These are phyloP conservation scores for Clusia tigrina DNA, from an alignment of 2,888 invertebrate genomes.

Conservation along the genomic window DNA sequence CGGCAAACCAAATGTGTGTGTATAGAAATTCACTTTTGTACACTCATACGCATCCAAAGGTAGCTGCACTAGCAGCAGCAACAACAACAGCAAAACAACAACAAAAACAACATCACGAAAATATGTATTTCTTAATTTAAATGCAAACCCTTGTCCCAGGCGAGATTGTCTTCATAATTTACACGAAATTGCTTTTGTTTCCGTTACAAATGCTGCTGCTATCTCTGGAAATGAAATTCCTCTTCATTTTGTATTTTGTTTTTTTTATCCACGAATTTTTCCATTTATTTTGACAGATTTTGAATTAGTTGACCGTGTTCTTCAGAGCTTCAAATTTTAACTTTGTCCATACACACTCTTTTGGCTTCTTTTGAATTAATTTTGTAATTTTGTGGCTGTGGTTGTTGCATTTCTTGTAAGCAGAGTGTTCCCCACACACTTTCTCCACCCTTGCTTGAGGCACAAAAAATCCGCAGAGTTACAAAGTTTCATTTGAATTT, in stretches of 20 bases:
- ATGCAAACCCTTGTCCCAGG: constrained; percentile 45
- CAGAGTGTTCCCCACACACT: not conserved
- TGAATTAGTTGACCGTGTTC: not conserved
- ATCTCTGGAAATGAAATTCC: constrained; percentile 18
- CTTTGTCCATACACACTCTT: not conserved
- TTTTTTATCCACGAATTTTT: constrained; percentile 56
- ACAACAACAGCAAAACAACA: too few species aligned
- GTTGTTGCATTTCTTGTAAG: not conserved
- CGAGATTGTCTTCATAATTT: constrained; percentile 19
- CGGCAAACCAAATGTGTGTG: not conserved
- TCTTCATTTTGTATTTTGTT: constrained; percentile 50
- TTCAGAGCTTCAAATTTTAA: not conserved
- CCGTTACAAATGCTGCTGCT: constrained; percentile 49
- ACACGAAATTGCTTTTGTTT: constrained; percentile 44
- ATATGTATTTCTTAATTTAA: constrained; percentile 58
- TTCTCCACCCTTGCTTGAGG: not conserved
- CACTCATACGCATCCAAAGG: not conserved
- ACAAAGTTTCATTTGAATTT: too few species aligned
- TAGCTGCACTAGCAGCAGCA: not conserved
- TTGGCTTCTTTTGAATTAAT: not conserved
- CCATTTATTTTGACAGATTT: constrained; percentile 42
- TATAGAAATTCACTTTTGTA: not conserved
- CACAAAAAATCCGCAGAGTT: not conserved
- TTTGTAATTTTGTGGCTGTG: not conserved
- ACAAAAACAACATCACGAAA: too few species aligned